phyloP scores from a whole-genome alignment of 2,888 invertebrate species.

The Chrysodeixis includens region DNA sequence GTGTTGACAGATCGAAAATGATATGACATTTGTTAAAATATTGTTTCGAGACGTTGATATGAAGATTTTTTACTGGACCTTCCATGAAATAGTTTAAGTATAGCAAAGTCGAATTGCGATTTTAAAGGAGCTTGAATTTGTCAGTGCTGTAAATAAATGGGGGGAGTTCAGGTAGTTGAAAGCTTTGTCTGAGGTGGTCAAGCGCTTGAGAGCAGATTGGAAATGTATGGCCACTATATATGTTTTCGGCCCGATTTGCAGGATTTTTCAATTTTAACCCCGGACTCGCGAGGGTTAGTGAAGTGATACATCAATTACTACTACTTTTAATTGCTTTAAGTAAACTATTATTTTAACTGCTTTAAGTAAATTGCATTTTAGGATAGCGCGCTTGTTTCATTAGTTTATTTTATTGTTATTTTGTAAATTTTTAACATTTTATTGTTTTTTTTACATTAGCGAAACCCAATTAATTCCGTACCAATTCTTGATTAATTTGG shows the following conservation, averaged over 20 bases:
- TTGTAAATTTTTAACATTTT: constrained; percentile 85
- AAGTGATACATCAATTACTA: constrained; percentile 73
- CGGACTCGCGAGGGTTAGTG: constrained; percentile 71
- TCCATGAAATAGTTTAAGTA: constrained; percentile 63
- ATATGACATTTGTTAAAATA: constrained; percentile 71
- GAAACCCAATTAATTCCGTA: constrained; percentile 81
- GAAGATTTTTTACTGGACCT: constrained; percentile 81
- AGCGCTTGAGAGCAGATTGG: constrained; percentile 66
- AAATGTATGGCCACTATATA: constrained; percentile 86
- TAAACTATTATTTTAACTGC: constrained; percentile 82
- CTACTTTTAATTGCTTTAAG: constrained; percentile 73
- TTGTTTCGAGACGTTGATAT: constrained; percentile 68
- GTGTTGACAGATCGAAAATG: constrained; percentile 72
- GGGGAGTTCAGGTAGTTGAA: constrained; percentile 65
- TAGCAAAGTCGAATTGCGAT: constrained; percentile 50
- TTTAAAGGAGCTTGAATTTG: constrained; percentile 60
- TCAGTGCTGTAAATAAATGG: constrained; percentile 73
- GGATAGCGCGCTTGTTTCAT: constrained; percentile 84
- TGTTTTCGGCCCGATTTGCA: constrained; percentile 88
- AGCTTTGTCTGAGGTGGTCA: constrained; percentile 62
- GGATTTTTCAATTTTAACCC: constrained; percentile 77
- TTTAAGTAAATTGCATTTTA: constrained; percentile 78
- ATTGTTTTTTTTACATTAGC: constrained; percentile 68
- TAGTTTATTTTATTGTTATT: constrained; percentile 83
- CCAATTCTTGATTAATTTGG: constrained; percentile 71